These are phyloP conservation scores for Heliothis subflexa DNA, from an alignment of 1,140 invertebrate genomes.

Conservation along the genomic window DNA sequence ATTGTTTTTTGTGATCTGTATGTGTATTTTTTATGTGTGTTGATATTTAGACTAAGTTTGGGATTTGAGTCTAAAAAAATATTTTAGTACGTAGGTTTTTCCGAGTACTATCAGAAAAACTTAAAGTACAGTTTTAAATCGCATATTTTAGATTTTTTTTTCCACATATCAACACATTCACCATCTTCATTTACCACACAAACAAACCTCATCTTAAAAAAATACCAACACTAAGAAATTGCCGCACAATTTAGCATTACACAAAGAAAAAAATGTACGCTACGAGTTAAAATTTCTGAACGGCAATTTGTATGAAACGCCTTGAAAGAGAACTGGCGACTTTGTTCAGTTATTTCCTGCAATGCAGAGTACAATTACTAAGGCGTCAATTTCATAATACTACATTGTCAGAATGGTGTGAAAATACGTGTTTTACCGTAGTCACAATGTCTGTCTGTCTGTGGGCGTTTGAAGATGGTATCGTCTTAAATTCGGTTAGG, in stretches of 20 bases:
- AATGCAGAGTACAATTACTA: conserved; percentile 35
- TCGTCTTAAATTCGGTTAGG: neutral
- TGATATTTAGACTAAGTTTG: too few relatives aligned
- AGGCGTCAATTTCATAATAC: conserved; percentile 31
- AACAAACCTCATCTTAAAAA: neutral
- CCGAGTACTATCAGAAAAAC: too few relatives aligned
- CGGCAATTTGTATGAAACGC: conserved; percentile 15
- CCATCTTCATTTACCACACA: too few relatives aligned
- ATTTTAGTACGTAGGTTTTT: too few relatives aligned
- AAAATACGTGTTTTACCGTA: conserved; percentile 1
- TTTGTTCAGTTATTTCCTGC: conserved; percentile 32
- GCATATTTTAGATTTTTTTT: too few relatives aligned
- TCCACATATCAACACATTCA: too few relatives aligned
- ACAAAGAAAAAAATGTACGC: conserved; percentile 3
- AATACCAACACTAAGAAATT: neutral
- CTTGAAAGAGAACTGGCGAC: conserved; percentile 10
- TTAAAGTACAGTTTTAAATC: too few relatives aligned
- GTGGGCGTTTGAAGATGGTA: conserved; percentile 10
- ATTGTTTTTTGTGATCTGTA: too few relatives aligned
- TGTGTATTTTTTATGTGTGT: too few relatives aligned
- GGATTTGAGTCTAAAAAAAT: too few relatives aligned
- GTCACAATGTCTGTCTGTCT: neutral
- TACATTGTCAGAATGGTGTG: conserved; percentile 20
- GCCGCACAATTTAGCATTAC: neutral
- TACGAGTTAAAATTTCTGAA: conserved; percentile 24